Evolutionary conservation across 2,797 vertebrate genomes (phyloP), one percentile per base, ranked within the genome.

Genomic region (Phataginus tetradactyla): DNA sequence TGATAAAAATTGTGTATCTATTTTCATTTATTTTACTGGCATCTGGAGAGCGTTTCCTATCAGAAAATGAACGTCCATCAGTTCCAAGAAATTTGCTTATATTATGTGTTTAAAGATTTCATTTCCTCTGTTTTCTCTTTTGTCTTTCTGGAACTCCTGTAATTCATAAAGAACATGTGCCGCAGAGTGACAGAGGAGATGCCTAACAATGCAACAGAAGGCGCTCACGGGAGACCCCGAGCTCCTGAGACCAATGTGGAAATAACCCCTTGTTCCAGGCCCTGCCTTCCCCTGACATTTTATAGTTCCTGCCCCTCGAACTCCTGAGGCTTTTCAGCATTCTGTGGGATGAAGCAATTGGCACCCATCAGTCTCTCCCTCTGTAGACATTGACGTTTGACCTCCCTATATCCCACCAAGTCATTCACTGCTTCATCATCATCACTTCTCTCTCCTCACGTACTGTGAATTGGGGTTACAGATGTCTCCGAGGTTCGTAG

Each of bases 401-500:
- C 25, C 29, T 68, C 63, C 34, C 32, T 71, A 51, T 18, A 11
- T 49, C 69, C 34, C 10, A 34, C 18, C 20, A 23, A 84, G 55
- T 29, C 72, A 66, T 78, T 78, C 68, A 49, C 32, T 87, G 2
- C 68, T 64, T 91, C 61, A 78, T 66, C 37, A 51, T 89, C 57
- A n/a, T 61, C 45, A 61, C 2, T 55, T 29, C n/a, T 57, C 11
- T 88, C 21, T 84, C 27, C 59, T 39, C 53, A 49, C 27, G 13
- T 20, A 21, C 53, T 78, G 9, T 37, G 34, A 45, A 57, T 7
- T 55, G 17, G 20, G 49, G 57, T 68, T 77, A 63, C 25, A 53
- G 34, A 57, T 72, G 27, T 72, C 87, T 90, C 34, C 37, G 25
- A 63, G 5, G 45, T 91, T 96, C 53, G 29, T 29, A 55, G 61